Evolutionary conservation across 2,797 vertebrate genomes (phyloP).

Genomic region (Ptychobarbus kaznakovi): DNA sequence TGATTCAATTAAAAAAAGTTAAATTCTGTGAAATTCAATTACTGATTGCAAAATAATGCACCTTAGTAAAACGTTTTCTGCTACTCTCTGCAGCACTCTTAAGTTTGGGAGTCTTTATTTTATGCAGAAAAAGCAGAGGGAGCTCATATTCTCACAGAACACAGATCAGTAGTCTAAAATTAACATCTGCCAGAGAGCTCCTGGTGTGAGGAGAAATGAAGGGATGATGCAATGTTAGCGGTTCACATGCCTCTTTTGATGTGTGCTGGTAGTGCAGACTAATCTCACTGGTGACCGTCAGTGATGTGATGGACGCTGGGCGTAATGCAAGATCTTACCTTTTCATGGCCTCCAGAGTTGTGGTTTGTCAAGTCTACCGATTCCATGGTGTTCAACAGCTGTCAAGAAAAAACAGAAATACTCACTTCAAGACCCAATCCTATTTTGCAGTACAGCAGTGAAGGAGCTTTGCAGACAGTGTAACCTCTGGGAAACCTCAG

Average conservation of each 20-base stretch:
- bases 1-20: not conserved
- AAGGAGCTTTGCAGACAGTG: not conserved
- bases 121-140: slow-evolving; percentile 17
- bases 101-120: not conserved
- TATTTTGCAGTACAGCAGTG: not conserved
- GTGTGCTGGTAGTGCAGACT: not conserved
- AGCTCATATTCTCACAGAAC: not conserved
- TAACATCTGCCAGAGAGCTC: slow-evolving; percentile 7
- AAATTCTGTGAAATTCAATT: not conserved
- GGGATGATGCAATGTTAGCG: not conserved
- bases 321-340: slow-evolving; percentile 48
- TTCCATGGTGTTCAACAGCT: slow-evolving; percentile 62
- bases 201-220: slow-evolving; percentile 16
- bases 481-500: slow-evolving; percentile 4
- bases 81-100: not conserved
- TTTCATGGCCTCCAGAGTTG: slow-evolving; percentile 55
- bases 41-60: not conserved
- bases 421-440: not conserved
- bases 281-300: not conserved
- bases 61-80: not conserved
- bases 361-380: slow-evolving; percentile 54
- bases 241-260: not conserved
- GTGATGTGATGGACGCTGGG: not conserved
- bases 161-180: slow-evolving; percentile 33
- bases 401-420: slow-evolving; percentile 32